Evolutionary conservation across 2,797 vertebrate species (phyloP), one percentile per base, ranked within the genome.

Genomic region (Cyprinella venusta): DNA sequence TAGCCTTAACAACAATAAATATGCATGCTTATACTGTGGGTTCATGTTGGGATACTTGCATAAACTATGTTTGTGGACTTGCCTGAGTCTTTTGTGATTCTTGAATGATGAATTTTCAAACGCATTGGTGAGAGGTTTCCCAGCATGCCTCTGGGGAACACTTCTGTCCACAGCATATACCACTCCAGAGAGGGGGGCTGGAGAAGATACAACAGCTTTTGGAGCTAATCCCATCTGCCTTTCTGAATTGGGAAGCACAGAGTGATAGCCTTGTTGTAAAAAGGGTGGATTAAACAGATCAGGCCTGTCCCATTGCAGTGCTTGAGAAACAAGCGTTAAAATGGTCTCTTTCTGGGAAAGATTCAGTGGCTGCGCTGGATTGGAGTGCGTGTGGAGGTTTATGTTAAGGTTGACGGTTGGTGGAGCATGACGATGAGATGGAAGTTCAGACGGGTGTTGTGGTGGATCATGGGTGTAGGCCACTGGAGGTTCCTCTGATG

Each of bases 321-420:
- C 82, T 33, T 79, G 79, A n/a, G 79, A 83, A 79, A 85, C 18
- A 5, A 88, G 78, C 9, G 68, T 83, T 26, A 87, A 56, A 80
- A 87, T 26, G 21, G 86, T 65, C 33, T 86, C 78, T 59, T 72
- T 90, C 77, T 79, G 81, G 24, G 85, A 85, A 64, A 88, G 89
- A 76, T 81, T 84, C 50, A 80, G 8, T 9, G 86, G 81, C 24
- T 85, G 80, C 65, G 83, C 79, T 54, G 85, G 75, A 21, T 85
- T 80, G 36, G 87, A 45, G 4, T 84, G 68, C 15, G 86, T 36
- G 38, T 76, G 89, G 2, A 91, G 83, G 30, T 65, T 87, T 81
- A 86, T 87, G 65, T 89, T 91, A 80, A 89, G 38, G 82, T 92
- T 88, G 81, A 89, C 26, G 15, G 81, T 36, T 0, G 89, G 75